Evolutionary conservation across 2,113 vertebrate genomes (phyloP), one percentile per base, ranked within the genome.

Genomic region (Mastomys natalensis): DNA sequence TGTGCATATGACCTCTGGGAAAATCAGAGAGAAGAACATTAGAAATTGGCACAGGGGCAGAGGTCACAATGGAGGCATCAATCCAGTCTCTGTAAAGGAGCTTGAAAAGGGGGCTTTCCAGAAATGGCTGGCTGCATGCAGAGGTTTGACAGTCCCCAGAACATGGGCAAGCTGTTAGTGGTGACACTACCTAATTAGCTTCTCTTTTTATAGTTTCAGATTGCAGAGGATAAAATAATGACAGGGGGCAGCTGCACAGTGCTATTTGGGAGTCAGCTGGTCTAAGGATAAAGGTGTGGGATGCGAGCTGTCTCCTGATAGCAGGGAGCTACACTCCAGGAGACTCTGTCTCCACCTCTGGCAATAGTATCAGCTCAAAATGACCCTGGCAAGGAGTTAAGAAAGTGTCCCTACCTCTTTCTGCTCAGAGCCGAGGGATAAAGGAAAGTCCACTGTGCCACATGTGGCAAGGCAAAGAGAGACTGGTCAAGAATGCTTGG

Each of bases 161-260:
- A 48, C 1, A 17, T 93, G 64, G 64, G 89, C 73, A 88, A 78
- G 31, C 78, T 24, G 11, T 66, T 62, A 37, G 12, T 60, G 66
- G 51, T 31, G 66, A 80, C 34, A 60, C 51, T 51, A 11, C 34
- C 22, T 43, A 76, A n/a, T 86, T 66, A 53, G 24, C 53, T 66
- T 92, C 31, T 68, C 31, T 78, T 82, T 78, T 37, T 93, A 64
- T 55, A 78, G 31, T n/a, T 91, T 97, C 62, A 17, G 43, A 43
- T 90, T 87, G 64, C 37, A 77, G 84, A 78, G 82, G 86, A 64
- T 72, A 73, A 85, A 55, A 77, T n/a, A 8, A 40, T 64, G 40
- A 7, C 34, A 53, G 78, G 40, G 74, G 68, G 29, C 3, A 7
- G 62, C 37, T 48, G 51, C 66, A 66, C 7, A 19, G 74, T 9